Evolutionary conservation across 2,797 vertebrate species (phyloP), one percentile per base, ranked within the genome.

Genomic region (Premnoplex brunnescens): DNA sequence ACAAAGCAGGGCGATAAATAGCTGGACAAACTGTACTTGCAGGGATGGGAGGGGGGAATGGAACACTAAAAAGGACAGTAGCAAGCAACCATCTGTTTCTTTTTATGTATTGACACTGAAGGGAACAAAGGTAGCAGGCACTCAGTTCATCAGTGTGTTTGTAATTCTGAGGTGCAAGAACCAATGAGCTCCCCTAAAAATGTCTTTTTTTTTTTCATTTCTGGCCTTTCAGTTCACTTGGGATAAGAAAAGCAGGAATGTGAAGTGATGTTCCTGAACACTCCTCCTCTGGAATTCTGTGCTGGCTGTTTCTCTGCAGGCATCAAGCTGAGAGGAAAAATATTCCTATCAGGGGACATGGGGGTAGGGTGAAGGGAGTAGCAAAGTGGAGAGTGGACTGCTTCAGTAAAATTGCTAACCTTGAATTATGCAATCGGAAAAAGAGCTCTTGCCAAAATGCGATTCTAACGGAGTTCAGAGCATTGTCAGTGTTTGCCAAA

Each of bases 361-460:
- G 46, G 51, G 23, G 28, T 56, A 36, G 74, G 32, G 59, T 37
- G 63, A 80, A 37, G 44, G 58, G 67, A 82, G 49, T 18, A 71
- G 52, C 60, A 19, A 4, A 85, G 54, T 15, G 80, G 71, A 78
- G 85, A 69, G 76, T 66, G 86, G 67, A 91, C 73, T 82, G 93
- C 88, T 56, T 69, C 46, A 87, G 54, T 63, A 14, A 62, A 93
- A 72, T 58, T 58, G 78, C 92, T 95, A 94, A 93, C 91, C 90
- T 97, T 93, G 91, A 93, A 91, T 97, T 94, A 91, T 72, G 78
- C 94, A 81, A 85, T 94, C 4, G 23, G 96, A 93, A 95, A 88
- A 95, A 46, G 39, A 55, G 75, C 64, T 72, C 59, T 76, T 95
- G 95, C 95, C 95, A 96, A 93, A 91, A 41, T 13, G 49, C 66